A percentile compares a stretch with the other conserved stretches of the same genome.
Evolutionary conservation across 2,888 invertebrate genomes (phyloP).

Genomic region (Melanophora roralis): DNA sequence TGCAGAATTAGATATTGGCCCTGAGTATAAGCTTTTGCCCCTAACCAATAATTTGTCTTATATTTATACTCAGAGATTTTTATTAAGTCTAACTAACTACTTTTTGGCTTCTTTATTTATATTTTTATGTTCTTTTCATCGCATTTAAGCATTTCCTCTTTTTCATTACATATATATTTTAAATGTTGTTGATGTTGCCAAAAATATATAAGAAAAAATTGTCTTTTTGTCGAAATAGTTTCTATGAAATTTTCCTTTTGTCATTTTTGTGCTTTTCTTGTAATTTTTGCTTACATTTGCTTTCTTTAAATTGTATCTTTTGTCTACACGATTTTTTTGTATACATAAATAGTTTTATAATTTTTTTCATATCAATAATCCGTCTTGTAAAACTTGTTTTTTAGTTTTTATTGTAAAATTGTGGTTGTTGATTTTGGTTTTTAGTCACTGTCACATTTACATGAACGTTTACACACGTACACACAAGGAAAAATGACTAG

Average conservation of each 20-base stretch:
- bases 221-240: background rate
- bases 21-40: background rate
- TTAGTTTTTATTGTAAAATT: constrained; percentile 5
- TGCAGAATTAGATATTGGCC: too few species aligned
- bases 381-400: constrained; percentile 34
- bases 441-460: constrained; percentile 5
- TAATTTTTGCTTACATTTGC: constrained; percentile 42
- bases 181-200: constrained; percentile 55
- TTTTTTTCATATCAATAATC: constrained; percentile 21
- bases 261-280: background rate
- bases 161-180: constrained; percentile 17
- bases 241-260: background rate
- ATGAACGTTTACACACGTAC: background rate
- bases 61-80: constrained; percentile 28
- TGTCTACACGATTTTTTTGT: constrained; percentile 40
- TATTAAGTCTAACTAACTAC: constrained; percentile 57
- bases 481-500: background rate
- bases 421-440: constrained; percentile 49
- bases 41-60: constrained; percentile 9
- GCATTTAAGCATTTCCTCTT: background rate
- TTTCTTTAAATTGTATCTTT: constrained; percentile 55
- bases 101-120: constrained; percentile 25
- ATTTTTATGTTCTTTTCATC: constrained; percentile 30
- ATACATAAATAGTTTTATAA: constrained; percentile 1
- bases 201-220: constrained; percentile 24